These are phyloP conservation scores for Caenorhabditis elegans DNA, from an alignment of 1,140 invertebrate genomes.

Conservation along the genomic window WBcel235 BX284605.5:10560501-10561000, in stretches of 20 bases:
- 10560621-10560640: constrained; percentile 20
- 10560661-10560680: background rate
- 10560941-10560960: background rate
- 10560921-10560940: background rate
- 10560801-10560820: background rate
- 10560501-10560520: constrained; percentile 38
- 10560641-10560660: background rate
- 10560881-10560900: background rate
- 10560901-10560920: background rate
- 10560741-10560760: background rate
- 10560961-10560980: background rate
- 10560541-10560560: background rate
- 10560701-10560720: constrained; percentile 13
- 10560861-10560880: no score
- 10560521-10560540: constrained; percentile 39
- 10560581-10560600: constrained; percentile 7
- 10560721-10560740: constrained; percentile 7
- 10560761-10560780: background rate
- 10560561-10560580: no score
- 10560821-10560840: background rate
- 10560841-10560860: background rate
- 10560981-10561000: background rate
- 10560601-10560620: constrained; percentile 6
- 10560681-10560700: background rate
- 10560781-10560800: background rate